These are phyloP conservation scores for Spea hammondii DNA, from an alignment of 2,797 vertebrate genomes.

Conservation along the genomic window DNA sequence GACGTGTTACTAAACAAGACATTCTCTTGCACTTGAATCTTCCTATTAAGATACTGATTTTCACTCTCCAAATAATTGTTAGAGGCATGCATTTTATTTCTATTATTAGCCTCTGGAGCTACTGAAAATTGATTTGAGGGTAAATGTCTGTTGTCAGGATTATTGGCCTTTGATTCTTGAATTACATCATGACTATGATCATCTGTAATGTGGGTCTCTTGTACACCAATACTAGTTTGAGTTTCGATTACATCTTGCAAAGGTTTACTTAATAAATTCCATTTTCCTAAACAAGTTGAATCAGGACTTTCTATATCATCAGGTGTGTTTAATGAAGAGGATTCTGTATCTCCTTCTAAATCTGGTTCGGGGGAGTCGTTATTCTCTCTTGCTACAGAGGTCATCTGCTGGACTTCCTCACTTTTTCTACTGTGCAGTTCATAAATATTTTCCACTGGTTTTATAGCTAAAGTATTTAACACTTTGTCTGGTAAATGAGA, in stretches of 20 bases:
- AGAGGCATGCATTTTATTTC: conserved; percentile 16
- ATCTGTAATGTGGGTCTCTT: conserved; percentile 42
- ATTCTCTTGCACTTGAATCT: conserved; percentile 44
- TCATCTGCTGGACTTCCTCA: conserved; percentile 25
- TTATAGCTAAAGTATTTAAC: conserved; percentile 27
- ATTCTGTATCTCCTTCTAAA: conserved; percentile 63
- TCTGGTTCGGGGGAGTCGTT: conserved; percentile 67
- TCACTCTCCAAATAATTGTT: conserved; percentile 11
- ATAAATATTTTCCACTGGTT: conserved; percentile 22
- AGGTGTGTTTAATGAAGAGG: conserved; percentile 62
- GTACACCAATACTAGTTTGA: conserved; percentile 40
- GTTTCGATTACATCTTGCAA: conserved; percentile 22
- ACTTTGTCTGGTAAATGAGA: conserved; percentile 45
- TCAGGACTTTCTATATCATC: conserved; percentile 53
- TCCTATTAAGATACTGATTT: conserved; percentile 31
- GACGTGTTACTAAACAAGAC: conserved; percentile 49
- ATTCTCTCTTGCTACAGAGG: conserved; percentile 59
- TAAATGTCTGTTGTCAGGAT: conserved; percentile 26
- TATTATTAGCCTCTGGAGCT: conserved; percentile 47
- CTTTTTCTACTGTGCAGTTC: conserved; percentile 28
- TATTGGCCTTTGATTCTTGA: neutral
- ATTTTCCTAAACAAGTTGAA: conserved; percentile 16
- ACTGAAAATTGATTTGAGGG: conserved; percentile 60
- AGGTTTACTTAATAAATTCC: conserved; percentile 53
- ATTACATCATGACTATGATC: conserved; percentile 3